Base-by-base conservation (phyloP, 2,888 invertebrate species). In the Amiota mariae region DNA sequence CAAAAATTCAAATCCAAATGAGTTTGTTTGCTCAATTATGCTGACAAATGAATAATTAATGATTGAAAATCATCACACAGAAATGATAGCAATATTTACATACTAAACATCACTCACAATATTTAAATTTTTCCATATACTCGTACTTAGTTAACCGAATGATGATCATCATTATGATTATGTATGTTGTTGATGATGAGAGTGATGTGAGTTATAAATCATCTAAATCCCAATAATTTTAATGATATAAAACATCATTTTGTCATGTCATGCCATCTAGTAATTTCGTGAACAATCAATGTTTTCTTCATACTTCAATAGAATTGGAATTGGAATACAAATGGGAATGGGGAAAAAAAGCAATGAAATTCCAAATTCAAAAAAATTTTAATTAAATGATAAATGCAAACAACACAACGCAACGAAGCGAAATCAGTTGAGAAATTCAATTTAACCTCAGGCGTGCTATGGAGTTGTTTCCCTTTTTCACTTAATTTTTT, bases 401-500 rank as follows among this genome's bases (percentile, higher is more conserved):
- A 59, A 59, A 59, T 59, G 15, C 59, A 36, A 47, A 49, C 51
- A 47, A 49, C 51, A 63, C 47, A 72, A 63, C 64, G 71, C 75
- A 80, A 13, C 76, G 73, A 78, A 73, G 79, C 81, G 77, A 76
- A 81, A 75, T 80, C 80, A 77, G 75, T 74, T 73, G 79, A 61
- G 49, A 79, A 79, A 78, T 76, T 66, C 67, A 75, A 47, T 74
- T 24, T 70, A 56, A 47, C 48, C n/a, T 36, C 70, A 73, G 24
- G 63, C 70, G 20, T 67, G 71, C 72, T 36, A 6, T 36, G 3
- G 36, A 36, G 36, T 36, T 36, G 36, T 6, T 36, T 36, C 36
- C 59, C 18, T 8, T 59, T 15, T 59, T n/a, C 8, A 20, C 13
- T 18, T 10, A 18, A n/a, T 24, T 59, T 13, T 8, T 8, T 10